A percentile compares a stretch with the other conserved stretches of the same genome.
These are phyloP conservation scores for Eubucco bourcierii DNA, from an alignment of 2,113 vertebrate genomes.

Conservation along the genomic window DNA sequence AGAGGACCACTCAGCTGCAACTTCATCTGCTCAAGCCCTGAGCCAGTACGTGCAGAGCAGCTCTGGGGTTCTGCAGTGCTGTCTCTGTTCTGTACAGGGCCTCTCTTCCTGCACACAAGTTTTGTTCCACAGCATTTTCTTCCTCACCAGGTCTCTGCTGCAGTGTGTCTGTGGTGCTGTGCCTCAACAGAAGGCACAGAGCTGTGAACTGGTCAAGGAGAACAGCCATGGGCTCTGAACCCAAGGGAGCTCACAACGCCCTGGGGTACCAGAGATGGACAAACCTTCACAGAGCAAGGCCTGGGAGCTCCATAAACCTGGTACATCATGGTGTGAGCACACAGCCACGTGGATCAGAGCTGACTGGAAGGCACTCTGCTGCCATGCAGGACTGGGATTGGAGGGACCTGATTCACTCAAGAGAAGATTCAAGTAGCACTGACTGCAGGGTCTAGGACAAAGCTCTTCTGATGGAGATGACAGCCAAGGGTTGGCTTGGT, in stretches of 20 bases:
- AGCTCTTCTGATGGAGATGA: not conserved
- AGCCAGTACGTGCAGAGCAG: not conserved
- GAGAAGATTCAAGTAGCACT: not conserved
- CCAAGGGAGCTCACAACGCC: not conserved
- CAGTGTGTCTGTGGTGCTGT: not conserved
- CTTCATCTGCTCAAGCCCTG: not conserved
- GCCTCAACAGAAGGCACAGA: not conserved
- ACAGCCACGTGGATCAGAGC: not conserved
- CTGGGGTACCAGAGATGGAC: not conserved
- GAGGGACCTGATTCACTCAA: not conserved
- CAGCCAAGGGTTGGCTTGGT: too few species aligned
- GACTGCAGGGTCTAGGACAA: not conserved
- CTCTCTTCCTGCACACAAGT: not conserved
- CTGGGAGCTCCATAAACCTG: not conserved
- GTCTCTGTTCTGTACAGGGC: not conserved
- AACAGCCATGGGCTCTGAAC: not conserved
- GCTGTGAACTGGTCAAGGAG: not conserved
- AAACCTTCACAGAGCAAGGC: not conserved
- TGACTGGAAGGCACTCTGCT: not conserved
- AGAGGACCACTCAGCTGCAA: not conserved
- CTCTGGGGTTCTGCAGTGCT: not conserved
- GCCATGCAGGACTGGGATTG: not conserved
- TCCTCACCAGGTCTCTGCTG: not conserved
- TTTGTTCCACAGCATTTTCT: not conserved
- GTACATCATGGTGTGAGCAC: fast-evolving